A percentile compares a stretch with the other conserved stretches of the same genome.
These are phyloP conservation scores for Drosophila fulvimacula DNA, from an alignment of 2,888 invertebrate genomes.

Conservation along the genomic window DNA sequence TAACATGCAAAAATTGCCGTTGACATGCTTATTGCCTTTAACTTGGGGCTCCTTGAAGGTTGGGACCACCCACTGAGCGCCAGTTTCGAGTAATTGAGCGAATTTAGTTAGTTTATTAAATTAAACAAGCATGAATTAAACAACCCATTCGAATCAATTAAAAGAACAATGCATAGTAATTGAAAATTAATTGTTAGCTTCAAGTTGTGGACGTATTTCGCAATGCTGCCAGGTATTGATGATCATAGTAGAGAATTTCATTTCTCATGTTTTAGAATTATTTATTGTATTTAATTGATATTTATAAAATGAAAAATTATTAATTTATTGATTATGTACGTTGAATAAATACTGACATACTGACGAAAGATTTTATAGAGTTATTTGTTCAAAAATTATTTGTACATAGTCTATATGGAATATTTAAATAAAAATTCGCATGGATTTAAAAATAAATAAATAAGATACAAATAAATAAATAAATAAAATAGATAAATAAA, in stretches of 20 bases:
- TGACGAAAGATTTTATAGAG: no score
- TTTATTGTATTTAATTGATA: no score
- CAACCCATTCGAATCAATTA: constrained; percentile 16
- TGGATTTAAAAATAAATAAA: no score
- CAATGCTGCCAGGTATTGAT: background rate
- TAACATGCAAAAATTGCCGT: constrained; percentile 68
- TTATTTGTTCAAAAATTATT: no score
- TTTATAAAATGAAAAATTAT: no score
- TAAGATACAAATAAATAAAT: no score
- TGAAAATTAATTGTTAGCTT: constrained; percentile 3
- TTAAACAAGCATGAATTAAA: constrained; percentile 36
- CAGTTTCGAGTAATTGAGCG: constrained; percentile 46
- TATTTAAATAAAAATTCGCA: no score
- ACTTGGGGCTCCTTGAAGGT: constrained; percentile 50
- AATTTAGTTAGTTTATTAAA: constrained; percentile 52
- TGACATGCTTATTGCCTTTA: constrained; percentile 64
- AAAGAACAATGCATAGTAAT: constrained; percentile 10
- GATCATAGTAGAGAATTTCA: background rate
- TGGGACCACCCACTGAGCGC: constrained; percentile 58
- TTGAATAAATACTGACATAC: no score
- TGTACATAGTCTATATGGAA: no score
- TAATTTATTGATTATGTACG: no score
- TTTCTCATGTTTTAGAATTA: no score
- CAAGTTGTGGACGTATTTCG: background rate
- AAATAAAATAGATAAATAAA: no score